Conservation (phyloP, 2,888 invertebrate species). For the Chrysomela aeneicollis region DNA sequence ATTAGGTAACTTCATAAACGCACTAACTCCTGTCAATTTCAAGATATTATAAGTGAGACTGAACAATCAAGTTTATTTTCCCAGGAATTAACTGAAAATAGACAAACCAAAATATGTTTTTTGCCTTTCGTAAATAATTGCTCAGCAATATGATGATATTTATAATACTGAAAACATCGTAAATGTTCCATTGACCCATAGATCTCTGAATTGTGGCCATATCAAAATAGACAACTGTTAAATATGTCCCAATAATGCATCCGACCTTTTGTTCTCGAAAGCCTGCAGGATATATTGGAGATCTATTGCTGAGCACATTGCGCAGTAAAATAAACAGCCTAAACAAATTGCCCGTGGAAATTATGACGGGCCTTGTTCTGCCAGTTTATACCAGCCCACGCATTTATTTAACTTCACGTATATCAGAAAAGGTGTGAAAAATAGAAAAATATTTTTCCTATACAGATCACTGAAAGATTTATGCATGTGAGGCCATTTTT, state of each 20-base stretch:
- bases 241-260: neutral
- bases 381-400: slow-evolving; percentile 34
- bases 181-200: neutral
- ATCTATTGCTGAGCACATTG: slow-evolving; percentile 40
- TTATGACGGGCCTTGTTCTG: slow-evolving; percentile 37
- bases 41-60: neutral
- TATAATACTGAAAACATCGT: neutral
- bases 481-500: slow-evolving; percentile 39
- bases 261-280: neutral
- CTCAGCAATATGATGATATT: neutral
- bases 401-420: slow-evolving; percentile 38
- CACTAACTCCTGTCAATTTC: too few species aligned
- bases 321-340: slow-evolving; percentile 43
- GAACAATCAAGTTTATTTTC: too few species aligned
- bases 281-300: neutral
- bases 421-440: slow-evolving; percentile 41
- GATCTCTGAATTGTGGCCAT: neutral
- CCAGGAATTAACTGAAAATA: neutral
- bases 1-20: too few species aligned
- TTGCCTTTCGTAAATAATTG: neutral
- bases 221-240: neutral
- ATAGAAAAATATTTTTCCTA: slow-evolving; percentile 36
- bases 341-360: slow-evolving; percentile 36
- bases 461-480: slow-evolving; percentile 39
- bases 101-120: neutral